Evolutionary conservation across 2,797 vertebrate genomes (phyloP).

Genomic region (Vireo griseus): DNA sequence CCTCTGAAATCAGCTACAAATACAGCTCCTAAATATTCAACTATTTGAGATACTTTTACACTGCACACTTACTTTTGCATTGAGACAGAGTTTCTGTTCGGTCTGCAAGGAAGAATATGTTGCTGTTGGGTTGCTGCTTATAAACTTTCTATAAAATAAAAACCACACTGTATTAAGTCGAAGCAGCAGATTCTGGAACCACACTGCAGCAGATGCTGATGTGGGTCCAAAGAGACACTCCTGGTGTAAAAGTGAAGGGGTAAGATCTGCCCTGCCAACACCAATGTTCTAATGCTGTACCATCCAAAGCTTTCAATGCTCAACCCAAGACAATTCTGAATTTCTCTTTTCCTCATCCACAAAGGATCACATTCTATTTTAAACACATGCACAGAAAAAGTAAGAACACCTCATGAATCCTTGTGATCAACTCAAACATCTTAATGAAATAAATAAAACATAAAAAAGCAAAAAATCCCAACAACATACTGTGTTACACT

Average conservation of each 20-base stretch:
- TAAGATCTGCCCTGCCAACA: background rate
- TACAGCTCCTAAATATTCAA: background rate
- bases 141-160: constrained; percentile 87
- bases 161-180: background rate
- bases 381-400: background rate
- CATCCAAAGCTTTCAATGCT: background rate
- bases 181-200: background rate
- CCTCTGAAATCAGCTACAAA: background rate
- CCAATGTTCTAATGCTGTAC: background rate
- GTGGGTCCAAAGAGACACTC: background rate
- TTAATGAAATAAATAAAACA: background rate
- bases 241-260: background rate
- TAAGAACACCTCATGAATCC: background rate
- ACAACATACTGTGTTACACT: background rate
- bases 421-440: background rate
- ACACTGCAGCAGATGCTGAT: background rate
- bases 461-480: background rate
- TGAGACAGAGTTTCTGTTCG: constrained; percentile 80
- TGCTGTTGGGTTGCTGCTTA: constrained; percentile 90
- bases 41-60: background rate
- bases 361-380: background rate
- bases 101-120: constrained; percentile 91
- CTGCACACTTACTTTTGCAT: constrained; percentile 84
- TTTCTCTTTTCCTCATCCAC: background rate
- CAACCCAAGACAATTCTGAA: background rate